phyloP scores from a whole-genome alignment of 2,888 invertebrate species.

The Monoplex corrugatus region DNA sequence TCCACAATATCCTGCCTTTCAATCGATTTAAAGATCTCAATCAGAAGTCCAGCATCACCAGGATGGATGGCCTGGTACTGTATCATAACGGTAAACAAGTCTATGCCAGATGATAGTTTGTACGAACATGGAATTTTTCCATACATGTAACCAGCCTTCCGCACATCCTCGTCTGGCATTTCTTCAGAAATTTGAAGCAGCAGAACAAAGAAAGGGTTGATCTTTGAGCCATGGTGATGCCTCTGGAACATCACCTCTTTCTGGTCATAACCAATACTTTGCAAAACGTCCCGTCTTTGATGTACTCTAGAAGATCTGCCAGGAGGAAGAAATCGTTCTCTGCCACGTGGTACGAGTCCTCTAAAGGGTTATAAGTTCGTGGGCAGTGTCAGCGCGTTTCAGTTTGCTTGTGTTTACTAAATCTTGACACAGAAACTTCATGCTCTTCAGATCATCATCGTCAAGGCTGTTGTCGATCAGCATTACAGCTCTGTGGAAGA shows the following conservation, averaged over 20 bases:
- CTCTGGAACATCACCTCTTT: background rate
- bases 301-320: constrained; percentile 40
- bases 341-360: constrained; percentile 33
- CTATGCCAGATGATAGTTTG: constrained; percentile 43
- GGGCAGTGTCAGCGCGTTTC: constrained; percentile 24
- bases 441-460: constrained; percentile 44
- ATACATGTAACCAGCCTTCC: constrained; percentile 39
- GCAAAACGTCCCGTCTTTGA: constrained; percentile 50
- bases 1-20: constrained; percentile 47
- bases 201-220: constrained; percentile 46
- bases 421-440: constrained; percentile 52
- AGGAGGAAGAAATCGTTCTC: constrained; percentile 25
- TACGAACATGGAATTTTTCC: constrained; percentile 46
- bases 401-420: constrained; percentile 37
- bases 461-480: constrained; percentile 48
- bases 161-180: constrained; percentile 43
- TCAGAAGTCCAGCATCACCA: background rate
- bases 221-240: background rate
- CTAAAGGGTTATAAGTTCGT: constrained; percentile 44
- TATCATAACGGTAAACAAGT: constrained; percentile 49
- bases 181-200: constrained; percentile 51
- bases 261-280: constrained; percentile 1
- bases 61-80: constrained; percentile 34
- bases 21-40: constrained; percentile 5
- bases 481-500: constrained; percentile 15